Base-by-base conservation (phyloP, 1,140 invertebrate genomes). In the Lutraria rhynchaena region DNA sequence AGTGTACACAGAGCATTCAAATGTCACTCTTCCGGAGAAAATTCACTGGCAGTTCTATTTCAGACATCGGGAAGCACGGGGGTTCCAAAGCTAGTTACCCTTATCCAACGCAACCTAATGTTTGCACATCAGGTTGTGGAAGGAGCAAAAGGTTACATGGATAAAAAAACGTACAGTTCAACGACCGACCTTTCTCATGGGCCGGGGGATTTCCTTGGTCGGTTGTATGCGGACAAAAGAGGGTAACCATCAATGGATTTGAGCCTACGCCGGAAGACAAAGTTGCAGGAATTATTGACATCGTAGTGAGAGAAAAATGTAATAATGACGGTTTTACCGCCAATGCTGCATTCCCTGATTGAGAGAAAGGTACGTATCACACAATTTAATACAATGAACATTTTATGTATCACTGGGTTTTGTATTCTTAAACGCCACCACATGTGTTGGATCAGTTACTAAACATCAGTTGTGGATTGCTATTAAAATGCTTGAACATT, bases 181-280 rank as follows among this genome's bases (percentile, higher is more conserved):
- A 81, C n/a, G 83, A 84, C 51, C 29, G 83, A 44, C 83, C 83
- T 4, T 84, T 84, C 44, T 57, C 41, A 24, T 84, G 77, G 83
- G 44, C 65, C 0, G 83, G 83, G 0, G 83, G 83, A 1, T 76
- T 67, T 27, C 83, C 83, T 7, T 27, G 37, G 1, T 44, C 75
- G 24, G 35, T 81, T 13, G 17, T 74, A 1, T 7, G 24, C 9
- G 70, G 77, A 9, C 53, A 76, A 11, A 61, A 73, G 29, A 35
- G 63, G 9, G 77, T 84, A 2, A 81, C 73, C 2, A 73, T 44
- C 0, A 46, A 73, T 31, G 29, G 70, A 22, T 71, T 61, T 37
- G 15, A 44, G 4, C 35, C 61, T 22, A 51, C 53, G 22, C 37
- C 55, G 37, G 49, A 65, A 19, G n/a, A 75, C 49, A 44, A 57